Percentiles rank a stretch among this genome's conserved stretches.
phyloP scores from a whole-genome alignment of 2,797 vertebrate genomes.

The Mycteria americana region DNA sequence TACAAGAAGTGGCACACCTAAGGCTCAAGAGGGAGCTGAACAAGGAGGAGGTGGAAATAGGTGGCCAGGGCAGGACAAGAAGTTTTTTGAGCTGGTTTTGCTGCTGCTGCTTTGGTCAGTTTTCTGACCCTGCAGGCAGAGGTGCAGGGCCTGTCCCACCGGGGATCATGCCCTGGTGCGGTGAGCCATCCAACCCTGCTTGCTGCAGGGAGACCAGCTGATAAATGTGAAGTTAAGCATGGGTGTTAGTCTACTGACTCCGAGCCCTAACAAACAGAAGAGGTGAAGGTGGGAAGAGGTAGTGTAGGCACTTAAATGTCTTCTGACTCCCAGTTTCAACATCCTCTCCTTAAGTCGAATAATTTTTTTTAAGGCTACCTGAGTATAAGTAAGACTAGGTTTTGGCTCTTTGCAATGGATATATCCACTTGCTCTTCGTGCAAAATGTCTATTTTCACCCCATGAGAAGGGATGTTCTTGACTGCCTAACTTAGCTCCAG shows the following conservation, averaged over 20 bases:
- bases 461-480: background rate
- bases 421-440: accelerated
- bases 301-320: background rate
- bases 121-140: background rate
- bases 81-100: background rate
- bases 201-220: background rate
- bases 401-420: background rate
- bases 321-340: background rate
- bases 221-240: accelerated
- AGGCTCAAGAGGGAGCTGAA: background rate
- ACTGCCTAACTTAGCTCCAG: constrained; percentile 1
- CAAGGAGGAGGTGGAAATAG: background rate
- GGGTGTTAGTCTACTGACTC: background rate
- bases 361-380: background rate
- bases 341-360: background rate
- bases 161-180: accelerated
- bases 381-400: background rate
- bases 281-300: background rate
- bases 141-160: background rate
- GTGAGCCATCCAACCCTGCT: background rate
- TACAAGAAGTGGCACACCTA: background rate
- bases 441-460: background rate
- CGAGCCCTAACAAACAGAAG: background rate
- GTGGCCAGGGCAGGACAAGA: no score
- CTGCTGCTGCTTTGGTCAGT: background rate